Evolutionary conservation across 2,888 invertebrate genomes (phyloP).

Genomic region (Mimachlamys varia): DNA sequence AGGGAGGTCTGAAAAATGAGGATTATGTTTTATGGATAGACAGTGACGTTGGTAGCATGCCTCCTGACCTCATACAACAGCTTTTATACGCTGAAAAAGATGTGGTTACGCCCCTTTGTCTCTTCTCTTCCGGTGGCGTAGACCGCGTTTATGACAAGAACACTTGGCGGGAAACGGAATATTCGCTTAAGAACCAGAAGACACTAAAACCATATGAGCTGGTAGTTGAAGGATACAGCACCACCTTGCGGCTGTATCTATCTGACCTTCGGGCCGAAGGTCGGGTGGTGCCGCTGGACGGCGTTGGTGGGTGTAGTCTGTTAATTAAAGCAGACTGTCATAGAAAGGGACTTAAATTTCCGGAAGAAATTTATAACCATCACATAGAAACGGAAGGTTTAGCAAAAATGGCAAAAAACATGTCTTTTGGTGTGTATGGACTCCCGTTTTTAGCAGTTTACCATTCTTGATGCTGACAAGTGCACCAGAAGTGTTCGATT

Average conservation of each 20-base stretch:
- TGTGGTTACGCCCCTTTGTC: conserved; percentile 72
- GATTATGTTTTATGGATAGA: conserved; percentile 78
- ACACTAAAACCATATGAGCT: conserved; percentile 58
- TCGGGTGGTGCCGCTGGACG: conserved; percentile 74
- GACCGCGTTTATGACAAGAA: conserved; percentile 73
- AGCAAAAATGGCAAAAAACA: conserved; percentile 74
- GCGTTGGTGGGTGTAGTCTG: conserved; percentile 77
- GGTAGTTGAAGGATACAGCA: conserved; percentile 75
- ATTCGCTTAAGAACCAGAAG: conserved; percentile 66
- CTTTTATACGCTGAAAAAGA: conserved; percentile 70
- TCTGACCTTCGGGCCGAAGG: conserved; percentile 73
- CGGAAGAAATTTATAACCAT: conserved; percentile 69
- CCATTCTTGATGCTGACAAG: conserved; percentile 53
- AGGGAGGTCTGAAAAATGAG: conserved; percentile 61
- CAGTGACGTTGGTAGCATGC: conserved; percentile 71
- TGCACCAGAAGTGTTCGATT: too few species aligned
- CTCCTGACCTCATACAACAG: conserved; percentile 74
- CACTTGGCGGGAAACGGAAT: conserved; percentile 76
- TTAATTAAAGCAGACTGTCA: conserved; percentile 72
- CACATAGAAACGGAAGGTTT: conserved; percentile 79
- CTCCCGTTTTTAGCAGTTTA: conserved; percentile 74
- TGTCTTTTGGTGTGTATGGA: conserved; percentile 72
- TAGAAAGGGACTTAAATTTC: conserved; percentile 73
- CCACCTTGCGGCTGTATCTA: conserved; percentile 65
- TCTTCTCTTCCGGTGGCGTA: conserved; percentile 61